Evolutionary conservation across 1,140 invertebrate genomes (phyloP), one percentile per base, ranked within the genome.

Genomic region (Trachelipus rathkii): DNA sequence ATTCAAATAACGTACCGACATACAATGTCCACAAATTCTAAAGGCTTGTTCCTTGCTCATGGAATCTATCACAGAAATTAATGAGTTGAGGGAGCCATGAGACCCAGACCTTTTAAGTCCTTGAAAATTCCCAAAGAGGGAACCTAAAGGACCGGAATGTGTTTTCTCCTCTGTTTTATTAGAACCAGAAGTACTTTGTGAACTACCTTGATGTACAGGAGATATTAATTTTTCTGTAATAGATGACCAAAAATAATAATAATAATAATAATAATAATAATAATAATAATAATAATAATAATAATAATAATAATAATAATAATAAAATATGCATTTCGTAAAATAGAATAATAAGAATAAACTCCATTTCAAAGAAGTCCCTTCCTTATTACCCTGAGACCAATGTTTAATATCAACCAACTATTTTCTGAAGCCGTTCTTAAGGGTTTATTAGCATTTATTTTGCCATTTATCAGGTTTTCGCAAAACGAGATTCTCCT

Each of bases 1-100:
- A 6, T 33, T 33, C 33, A 33, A 33, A 33, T 33, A 21, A n/a
- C 77, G 19, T 89, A 82, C 83, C 77, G 83, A 81, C 60, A 92
- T 90, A 83, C 95, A 97, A 82, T 94, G 91, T 43, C 88, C 87
- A 84, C 95, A 98, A 15, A 94, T 87, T 74, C 95, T 87, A 66
- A 97, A 89, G 78, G 88, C 88, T 50, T 90, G 89, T 74, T 91
- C 89, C 69, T 87, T 84, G 3, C 89, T 85, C 78, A 87, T 85
- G 67, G 79, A 81, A 73, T 87, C 86, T 11, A 88, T 84, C 69
- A 87, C 80, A 4, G 87, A 87, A 21, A 88, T 77, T 44, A 87
- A 83, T 13, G 85, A 85, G 74, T 83, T 83, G 33, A 86, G 81
- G 80, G 84, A 85, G 15, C 81, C 79, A 72, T 76, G 83, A n/a